phyloP scores from a whole-genome alignment of 1,140 invertebrate species.

The Cyclargus thomasi region DNA sequence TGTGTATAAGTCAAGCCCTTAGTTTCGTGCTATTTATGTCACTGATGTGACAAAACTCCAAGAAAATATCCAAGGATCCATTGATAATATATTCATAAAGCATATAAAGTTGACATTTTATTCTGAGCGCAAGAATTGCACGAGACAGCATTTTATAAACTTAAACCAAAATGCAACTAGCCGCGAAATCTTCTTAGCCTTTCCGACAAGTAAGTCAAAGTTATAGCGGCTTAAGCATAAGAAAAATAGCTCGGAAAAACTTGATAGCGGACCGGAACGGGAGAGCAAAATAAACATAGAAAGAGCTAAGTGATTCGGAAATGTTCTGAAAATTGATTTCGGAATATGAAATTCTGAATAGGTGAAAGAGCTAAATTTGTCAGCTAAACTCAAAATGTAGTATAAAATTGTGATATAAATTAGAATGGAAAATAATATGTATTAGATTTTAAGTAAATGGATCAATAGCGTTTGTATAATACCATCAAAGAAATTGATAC shows the following conservation, averaged over 20 bases:
- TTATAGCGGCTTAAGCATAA: conserved; percentile 3
- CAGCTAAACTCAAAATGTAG: too few relatives aligned
- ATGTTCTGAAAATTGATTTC: neutral
- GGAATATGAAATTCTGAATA: neutral
- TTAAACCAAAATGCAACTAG: neutral
- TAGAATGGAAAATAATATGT: too few relatives aligned
- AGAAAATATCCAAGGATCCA: too few relatives aligned
- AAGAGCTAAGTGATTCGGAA: neutral
- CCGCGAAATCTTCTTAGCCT: neutral
- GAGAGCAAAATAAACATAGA: neutral
- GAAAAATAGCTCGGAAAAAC: neutral
- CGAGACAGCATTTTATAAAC: neutral
- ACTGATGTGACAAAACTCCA: too few relatives aligned
- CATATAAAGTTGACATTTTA: neutral
- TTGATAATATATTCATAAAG: neutral
- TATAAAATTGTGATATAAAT: too few relatives aligned
- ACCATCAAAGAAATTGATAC: too few relatives aligned
- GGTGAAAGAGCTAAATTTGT: too few relatives aligned
- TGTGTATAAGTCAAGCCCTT: too few relatives aligned
- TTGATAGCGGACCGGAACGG: neutral
- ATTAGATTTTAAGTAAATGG: too few relatives aligned
- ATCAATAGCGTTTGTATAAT: too few relatives aligned
- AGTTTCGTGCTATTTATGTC: too few relatives aligned
- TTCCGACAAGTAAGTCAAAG: neutral
- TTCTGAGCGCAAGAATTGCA: neutral